Base-by-base conservation (phyloP, 2,113 vertebrate species). In the Mellivora capensis region DNA sequence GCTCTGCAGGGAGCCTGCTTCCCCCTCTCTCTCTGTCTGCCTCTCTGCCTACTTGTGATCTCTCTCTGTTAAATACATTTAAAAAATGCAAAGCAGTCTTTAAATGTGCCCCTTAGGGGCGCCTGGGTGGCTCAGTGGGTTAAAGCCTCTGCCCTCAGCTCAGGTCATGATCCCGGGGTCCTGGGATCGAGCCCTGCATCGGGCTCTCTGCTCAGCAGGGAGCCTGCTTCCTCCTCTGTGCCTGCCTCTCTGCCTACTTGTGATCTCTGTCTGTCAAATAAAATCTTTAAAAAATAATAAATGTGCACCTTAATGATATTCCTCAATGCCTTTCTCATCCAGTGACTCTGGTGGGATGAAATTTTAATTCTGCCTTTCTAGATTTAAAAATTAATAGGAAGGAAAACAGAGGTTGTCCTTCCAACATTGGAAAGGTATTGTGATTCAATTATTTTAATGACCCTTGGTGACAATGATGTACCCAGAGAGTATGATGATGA, bases 371-470 rank as follows among this genome's bases (percentile, higher is more conserved):
- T 37, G 81, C 27, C 13, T 98, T 98, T 96, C 93, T 29, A 64
- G 62, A 87, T 96, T 95, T 91, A 80, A 94, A 93, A 98, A 44
- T 86, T 76, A 85, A 96, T 95, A 64, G 44, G 97, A 84, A 86
- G 77, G 91, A 96, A 96, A 90, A 97, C 44, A 90, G 86, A 97
- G 79, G 80, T 90, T 97, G 97, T 93, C 39, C 34, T 96, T 57
- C 49, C 1, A 4, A 85, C 12, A 76, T 95, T 62, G 97, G 49
- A 67, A 94, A 79, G 96, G 18, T 47, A 77, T 72, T 97, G 37
- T 77, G 95, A 93, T 85, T 71, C 61, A 44, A 25, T 97, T 97
- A 96, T 98, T 67, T 89, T 97, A 90, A 94, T 95, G 79, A 94
- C 37, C 93, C 72, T 72, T 79, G 54, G 86, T 94, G 64, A 91